These are phyloP conservation scores for Rhinogobio ventralis DNA, from an alignment of 2,797 vertebrate species.

Conservation along the genomic window DNA sequence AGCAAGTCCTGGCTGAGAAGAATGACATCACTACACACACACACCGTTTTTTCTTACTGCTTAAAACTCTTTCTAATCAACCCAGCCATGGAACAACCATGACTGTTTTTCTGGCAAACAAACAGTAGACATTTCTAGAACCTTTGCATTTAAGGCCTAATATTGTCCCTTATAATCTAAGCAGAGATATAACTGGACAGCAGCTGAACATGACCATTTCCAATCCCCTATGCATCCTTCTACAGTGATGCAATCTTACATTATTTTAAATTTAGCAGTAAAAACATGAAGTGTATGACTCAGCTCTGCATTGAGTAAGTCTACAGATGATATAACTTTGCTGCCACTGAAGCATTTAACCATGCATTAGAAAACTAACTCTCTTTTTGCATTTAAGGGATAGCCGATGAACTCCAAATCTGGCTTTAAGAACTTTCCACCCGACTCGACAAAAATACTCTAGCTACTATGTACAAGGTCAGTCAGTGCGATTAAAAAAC, in stretches of 20 bases:
- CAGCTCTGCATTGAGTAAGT: background rate
- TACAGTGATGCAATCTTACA: background rate
- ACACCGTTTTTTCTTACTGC: background rate
- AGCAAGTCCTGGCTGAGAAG: background rate
- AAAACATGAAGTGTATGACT: slow-evolving; percentile 12
- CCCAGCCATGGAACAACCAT: background rate
- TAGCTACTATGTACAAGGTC: background rate
- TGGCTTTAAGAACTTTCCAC: background rate
- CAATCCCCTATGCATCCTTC: background rate
- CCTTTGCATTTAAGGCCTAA: background rate
- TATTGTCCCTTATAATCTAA: background rate
- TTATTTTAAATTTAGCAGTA: background rate
- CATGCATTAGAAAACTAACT: background rate
- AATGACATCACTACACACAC: background rate
- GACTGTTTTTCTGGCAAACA: background rate
- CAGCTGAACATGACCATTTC: background rate
- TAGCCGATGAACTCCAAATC: background rate
- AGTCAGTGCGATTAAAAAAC: background rate
- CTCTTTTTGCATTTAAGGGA: background rate
- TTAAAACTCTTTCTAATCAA: background rate
- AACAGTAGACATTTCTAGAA: background rate
- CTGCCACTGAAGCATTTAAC: background rate
- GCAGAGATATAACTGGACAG: background rate
- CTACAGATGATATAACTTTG: background rate
- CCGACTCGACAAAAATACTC: background rate